Evolutionary conservation across 2,797 vertebrate species (phyloP).

Genomic region (Coregonus suidteri): DNA sequence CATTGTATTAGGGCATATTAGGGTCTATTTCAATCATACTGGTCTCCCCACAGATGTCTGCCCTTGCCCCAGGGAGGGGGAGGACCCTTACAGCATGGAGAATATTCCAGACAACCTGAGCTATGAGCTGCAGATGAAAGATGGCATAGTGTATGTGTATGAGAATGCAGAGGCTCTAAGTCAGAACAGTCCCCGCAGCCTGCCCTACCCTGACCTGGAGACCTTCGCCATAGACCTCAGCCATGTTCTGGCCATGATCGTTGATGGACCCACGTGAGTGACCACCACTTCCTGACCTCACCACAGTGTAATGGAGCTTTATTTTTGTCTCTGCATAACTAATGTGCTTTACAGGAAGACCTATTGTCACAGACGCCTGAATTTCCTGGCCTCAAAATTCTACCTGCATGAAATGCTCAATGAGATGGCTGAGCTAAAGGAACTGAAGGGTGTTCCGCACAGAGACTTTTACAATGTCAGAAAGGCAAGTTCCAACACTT

Average conservation of each 20-base stretch:
- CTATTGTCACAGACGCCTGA: slow-evolving; percentile 92
- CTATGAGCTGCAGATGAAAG: slow-evolving; percentile 85
- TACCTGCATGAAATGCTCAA: slow-evolving; percentile 97
- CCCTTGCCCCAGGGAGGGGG: slow-evolving; percentile 74
- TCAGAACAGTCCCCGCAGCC: slow-evolving; percentile 76
- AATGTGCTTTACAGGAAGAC: slow-evolving; percentile 83
- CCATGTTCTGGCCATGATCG: slow-evolving; percentile 90
- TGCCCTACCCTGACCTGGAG: slow-evolving; percentile 92
- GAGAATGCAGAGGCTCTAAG: slow-evolving; percentile 76
- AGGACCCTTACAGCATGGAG: slow-evolving; percentile 88
- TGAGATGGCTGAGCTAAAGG: slow-evolving; percentile 94
- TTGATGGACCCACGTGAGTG: slow-evolving; percentile 93
- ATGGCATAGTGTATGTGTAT: slow-evolving; percentile 89
- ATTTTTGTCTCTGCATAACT: neutral
- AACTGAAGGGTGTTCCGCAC: slow-evolving; percentile 92
- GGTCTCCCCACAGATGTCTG: slow-evolving; percentile 75
- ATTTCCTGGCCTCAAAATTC: slow-evolving; percentile 95
- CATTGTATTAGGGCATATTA: neutral
- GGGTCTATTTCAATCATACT: neutral
- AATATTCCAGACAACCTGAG: slow-evolving; percentile 85
- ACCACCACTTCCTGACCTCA: neutral
- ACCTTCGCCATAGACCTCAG: slow-evolving; percentile 92
- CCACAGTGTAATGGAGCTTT: neutral
- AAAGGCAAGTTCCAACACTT: slow-evolving; percentile 80
- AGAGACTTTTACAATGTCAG: slow-evolving; percentile 98